These are phyloP conservation scores for Menidia beryllina DNA, from an alignment of 2,113 vertebrate species.

Conservation along the genomic window DNA sequence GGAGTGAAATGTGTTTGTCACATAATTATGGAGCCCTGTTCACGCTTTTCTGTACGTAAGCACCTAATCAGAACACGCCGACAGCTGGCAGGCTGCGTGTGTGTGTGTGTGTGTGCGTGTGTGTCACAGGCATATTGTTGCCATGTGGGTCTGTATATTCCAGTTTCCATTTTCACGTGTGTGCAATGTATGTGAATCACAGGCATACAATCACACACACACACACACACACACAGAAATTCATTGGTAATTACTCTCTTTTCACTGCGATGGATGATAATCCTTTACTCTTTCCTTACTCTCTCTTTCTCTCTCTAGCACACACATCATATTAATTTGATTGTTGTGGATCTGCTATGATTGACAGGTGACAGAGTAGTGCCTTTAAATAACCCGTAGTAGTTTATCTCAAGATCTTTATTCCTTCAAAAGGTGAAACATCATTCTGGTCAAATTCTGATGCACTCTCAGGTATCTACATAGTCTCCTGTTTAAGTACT, in stretches of 20 bases:
- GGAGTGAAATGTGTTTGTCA: slow-evolving; percentile 62
- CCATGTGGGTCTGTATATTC: slow-evolving; percentile 21
- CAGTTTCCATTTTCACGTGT: slow-evolving; percentile 17
- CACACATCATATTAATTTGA: slow-evolving; percentile 36
- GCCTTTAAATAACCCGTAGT: slow-evolving; percentile 36
- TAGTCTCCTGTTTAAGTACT: too few species aligned
- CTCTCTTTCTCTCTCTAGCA: background rate
- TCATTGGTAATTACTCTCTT: slow-evolving; percentile 52
- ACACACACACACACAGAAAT: background rate
- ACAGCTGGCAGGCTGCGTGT: slow-evolving; percentile 54
- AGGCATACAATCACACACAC: slow-evolving; percentile 12
- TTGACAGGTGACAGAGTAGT: slow-evolving; percentile 44
- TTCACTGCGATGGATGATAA: slow-evolving; percentile 31
- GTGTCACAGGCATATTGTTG: slow-evolving; percentile 28
- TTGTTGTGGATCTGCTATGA: slow-evolving; percentile 42
- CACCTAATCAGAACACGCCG: slow-evolving; percentile 59
- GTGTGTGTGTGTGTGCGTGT: slow-evolving; percentile 24
- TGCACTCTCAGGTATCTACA: too few species aligned
- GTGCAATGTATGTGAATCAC: background rate
- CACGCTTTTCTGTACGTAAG: slow-evolving; percentile 48
- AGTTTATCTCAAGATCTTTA: slow-evolving; percentile 4
- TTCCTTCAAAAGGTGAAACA: too few species aligned
- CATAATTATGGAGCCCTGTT: slow-evolving; percentile 63
- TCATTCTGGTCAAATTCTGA: background rate
- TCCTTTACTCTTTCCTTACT: background rate